Conservation (phyloP, 2,113 vertebrate species). For the Struthidea cinerea region DNA sequence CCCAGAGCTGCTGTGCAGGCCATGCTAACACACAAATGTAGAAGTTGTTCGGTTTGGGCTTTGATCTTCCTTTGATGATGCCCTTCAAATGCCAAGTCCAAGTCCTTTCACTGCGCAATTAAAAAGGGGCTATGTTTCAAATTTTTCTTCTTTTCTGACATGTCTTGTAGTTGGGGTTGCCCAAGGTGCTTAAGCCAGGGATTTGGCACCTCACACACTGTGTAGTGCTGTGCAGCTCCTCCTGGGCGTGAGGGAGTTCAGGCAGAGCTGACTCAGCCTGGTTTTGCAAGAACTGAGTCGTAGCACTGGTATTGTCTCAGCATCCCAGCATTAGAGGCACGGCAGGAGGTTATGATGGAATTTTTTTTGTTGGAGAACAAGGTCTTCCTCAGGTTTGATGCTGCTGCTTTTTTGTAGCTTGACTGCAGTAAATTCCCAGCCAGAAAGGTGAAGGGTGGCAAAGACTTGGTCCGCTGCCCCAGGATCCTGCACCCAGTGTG, state of each 20-base stretch:
- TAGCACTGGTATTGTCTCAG: not conserved
- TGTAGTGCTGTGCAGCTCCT: not conserved
- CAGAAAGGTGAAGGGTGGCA: not conserved
- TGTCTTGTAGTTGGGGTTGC: not conserved
- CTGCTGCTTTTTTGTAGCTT: not conserved
- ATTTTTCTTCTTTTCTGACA: not conserved
- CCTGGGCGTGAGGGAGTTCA: not conserved
- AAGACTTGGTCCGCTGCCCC: not conserved
- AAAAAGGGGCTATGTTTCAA: not conserved
- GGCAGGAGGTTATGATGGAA: accelerated
- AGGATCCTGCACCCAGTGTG: slow-evolving; percentile 21
- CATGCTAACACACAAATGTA: not conserved
- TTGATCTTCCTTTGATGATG: not conserved
- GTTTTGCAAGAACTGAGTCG: not conserved
- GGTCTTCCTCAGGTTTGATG: not conserved
- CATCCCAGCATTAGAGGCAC: not conserved
- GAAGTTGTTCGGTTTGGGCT: not conserved
- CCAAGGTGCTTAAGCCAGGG: not conserved
- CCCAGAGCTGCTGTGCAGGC: not conserved
- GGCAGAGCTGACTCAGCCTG: not conserved
- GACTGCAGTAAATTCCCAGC: not conserved
- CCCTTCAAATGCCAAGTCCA: not conserved
- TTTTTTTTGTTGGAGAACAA: not conserved
- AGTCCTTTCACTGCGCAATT: not conserved
- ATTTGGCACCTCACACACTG: not conserved